phyloP scores from a whole-genome alignment of 2,888 invertebrate genomes.

The Saturnia japonica region DNA sequence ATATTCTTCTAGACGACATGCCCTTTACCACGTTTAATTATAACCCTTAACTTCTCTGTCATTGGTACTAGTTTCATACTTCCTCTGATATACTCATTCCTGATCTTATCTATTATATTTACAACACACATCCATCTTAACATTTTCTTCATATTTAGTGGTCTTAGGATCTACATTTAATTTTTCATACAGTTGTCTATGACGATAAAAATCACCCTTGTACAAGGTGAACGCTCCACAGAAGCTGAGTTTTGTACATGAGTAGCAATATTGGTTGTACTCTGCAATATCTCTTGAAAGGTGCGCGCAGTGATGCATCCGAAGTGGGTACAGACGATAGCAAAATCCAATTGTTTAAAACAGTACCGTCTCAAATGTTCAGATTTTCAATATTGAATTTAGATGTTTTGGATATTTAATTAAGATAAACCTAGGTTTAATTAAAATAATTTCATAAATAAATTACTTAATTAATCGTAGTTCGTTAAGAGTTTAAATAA shows the following conservation, averaged over 20 bases:
- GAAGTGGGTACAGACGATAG: constrained; percentile 30
- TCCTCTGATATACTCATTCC: no score
- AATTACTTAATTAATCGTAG: not conserved
- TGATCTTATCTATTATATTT: no score
- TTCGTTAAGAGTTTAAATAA: not conserved
- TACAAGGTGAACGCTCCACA: not conserved
- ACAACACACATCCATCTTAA: no score
- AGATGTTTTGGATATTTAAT: no score
- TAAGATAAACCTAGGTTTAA: no score
- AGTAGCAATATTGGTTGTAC: constrained; percentile 18
- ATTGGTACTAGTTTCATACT: no score
- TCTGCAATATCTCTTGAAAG: constrained; percentile 18
- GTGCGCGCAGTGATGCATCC: constrained; percentile 33
- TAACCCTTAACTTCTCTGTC: no score
- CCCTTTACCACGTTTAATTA: no score
- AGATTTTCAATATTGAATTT: no score
- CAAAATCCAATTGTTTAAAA: constrained; percentile 24
- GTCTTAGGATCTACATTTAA: not conserved
- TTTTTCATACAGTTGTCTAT: not conserved
- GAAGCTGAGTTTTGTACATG: not conserved
- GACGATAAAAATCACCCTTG: not conserved
- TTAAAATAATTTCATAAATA: not conserved
- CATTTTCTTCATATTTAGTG: no score
- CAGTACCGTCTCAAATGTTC: no score
- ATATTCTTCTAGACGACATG: no score